Base-by-base conservation (phyloP, 2,888 invertebrate genomes). In the Tachina fera region DNA sequence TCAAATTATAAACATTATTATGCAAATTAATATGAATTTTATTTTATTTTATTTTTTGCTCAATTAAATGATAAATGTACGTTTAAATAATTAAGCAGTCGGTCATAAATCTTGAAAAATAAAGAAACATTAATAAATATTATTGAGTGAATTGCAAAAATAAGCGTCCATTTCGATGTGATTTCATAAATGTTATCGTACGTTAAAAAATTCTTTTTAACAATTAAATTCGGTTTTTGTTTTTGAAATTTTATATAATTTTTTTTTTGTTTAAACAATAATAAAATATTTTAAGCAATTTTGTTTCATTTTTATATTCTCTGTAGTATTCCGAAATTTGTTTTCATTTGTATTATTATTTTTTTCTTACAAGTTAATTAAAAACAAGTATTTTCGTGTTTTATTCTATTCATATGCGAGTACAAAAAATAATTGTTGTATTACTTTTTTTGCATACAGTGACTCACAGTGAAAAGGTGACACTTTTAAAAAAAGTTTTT, bases 1-100 rank as follows among this genome's bases (percentile, higher is more conserved):
- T 49, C 41, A 11, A 78, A 63, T n/a, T 71, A 71, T 45, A 61
- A 47, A 63, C 70, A 51, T 53, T 71, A 53, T 78, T 79, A 71
- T 71, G 79, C 71, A 63, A 79, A 79, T 79, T 53, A 71, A 71
- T 51, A 45, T 0, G 53, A 56, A 61, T 61, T 53, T 22, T 9
- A 14, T 31, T 53, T 53, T 31, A 13, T 53, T 31, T 68, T 41
- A 16, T 16, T 16, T 63, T 22, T 16, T 65, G 43, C 63, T 56
- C 56, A 65, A 74, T 61, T 16, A 74, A 56, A 56, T 9, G 16
- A 65, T 56, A 65, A 76, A 75, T 63, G 45, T 43, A 56, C 13
- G 67, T 56, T 56, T 22, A 31, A 60, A 65, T 53, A 22, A 75
- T 47, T 60, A 60, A 72, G 53, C 8, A n/a, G 19, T n/a, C 45